phyloP scores from a whole-genome alignment of 2,113 vertebrate species.

The Castor canadensis region DNA sequence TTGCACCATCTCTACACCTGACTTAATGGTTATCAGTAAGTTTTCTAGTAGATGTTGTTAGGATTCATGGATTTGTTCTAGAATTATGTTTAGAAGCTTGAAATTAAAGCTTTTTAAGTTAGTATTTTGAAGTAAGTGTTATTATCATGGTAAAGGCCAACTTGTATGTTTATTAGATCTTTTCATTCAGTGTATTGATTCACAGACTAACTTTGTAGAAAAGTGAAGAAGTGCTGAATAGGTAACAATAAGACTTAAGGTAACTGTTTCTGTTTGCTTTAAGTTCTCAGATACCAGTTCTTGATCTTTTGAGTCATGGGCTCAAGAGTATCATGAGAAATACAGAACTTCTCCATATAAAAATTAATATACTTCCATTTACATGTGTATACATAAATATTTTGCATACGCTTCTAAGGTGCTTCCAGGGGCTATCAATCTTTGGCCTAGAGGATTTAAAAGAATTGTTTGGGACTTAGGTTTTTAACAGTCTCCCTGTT shows the following conservation, averaged over 20 bases:
- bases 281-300: neutral
- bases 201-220: constrained; percentile 6
- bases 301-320: neutral
- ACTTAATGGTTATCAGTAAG: neutral
- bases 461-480: neutral
- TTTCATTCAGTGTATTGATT: constrained; percentile 14
- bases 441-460: neutral
- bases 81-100: neutral
- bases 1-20: too few species aligned
- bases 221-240: neutral
- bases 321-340: neutral
- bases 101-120: constrained; percentile 25
- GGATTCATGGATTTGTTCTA: neutral
- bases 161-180: neutral
- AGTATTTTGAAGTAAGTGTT: neutral
- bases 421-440: neutral
- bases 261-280: neutral
- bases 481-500: neutral
- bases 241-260: neutral
- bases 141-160: neutral
- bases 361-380: neutral
- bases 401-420: neutral
- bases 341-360: neutral
- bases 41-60: neutral
- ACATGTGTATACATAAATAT: neutral